Evolutionary conservation across 1,140 invertebrate genomes (phyloP), one percentile per base, ranked within the genome.

Genomic region (Portunus trituberculatus): DNA sequence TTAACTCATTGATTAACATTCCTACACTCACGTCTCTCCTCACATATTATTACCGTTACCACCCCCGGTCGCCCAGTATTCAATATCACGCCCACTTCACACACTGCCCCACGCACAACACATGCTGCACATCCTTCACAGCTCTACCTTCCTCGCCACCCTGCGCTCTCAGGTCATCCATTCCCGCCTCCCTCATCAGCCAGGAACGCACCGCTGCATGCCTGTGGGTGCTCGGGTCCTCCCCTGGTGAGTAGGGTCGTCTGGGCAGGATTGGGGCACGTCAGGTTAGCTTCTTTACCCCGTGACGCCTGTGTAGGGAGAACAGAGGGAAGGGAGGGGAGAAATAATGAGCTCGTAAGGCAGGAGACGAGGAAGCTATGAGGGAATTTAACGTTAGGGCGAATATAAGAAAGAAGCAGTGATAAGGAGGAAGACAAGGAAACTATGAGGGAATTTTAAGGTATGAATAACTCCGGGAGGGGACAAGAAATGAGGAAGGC

Each of bases 131-230:
- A 52, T 20, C 48, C 48, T 39, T 59, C 29, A 31, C 25, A 4
- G 28, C 6, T 59, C 89, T 12, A 16, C 86, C 86, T n/a, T 88
- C 45, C 16, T 29, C 32, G 0, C 86, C 31, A 14, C 86, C 86
- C 83, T 39, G 12, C 48, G 12, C 46, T 59, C 29, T 28, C 25
- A 48, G 14, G 7, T 20, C 89, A 6, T 25, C 86, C 86, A 20
- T 88, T 8, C 32, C 86, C 32, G 12, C 86, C 31, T 28, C 28
- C 86, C 67, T 76, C 67, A n/a, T n/a, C 67, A 76, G 12, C 12
- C 67, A 76, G 67, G 67, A 76, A 76, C 67, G 67, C 67, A 76
- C 67, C 67, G 67, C 67, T 76, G 67, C 67, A 76, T 76, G 67
- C 67, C 67, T 76, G 67, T 76, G 67, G 67, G 67, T 76, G 67